Evolutionary conservation across 2,113 vertebrate genomes (phyloP), one percentile per base, ranked within the genome.

Genomic region (Etheostoma spectabile): DNA sequence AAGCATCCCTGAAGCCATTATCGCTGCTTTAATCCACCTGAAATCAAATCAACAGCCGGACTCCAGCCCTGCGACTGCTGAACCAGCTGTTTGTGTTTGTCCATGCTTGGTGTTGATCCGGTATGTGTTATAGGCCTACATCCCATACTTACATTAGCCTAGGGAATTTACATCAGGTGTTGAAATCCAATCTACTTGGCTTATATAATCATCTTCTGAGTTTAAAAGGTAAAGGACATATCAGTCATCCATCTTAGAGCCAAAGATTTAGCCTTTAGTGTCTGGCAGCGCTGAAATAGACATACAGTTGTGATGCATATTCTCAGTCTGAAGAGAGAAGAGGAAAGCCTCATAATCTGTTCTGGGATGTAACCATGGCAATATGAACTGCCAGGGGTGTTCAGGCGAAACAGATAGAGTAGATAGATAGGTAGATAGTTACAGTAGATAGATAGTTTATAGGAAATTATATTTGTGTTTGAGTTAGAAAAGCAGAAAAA

Each of bases 1-100:
- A 70, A 77, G 48, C 80, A 76, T 62, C 67, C 88, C 68, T 77
- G 53, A 88, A 84, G 82, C 80, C 85, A 83, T 89, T 85, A 88
- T 86, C 80, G 60, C 59, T 77, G 52, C 74, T 61, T 83, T 78
- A 79, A 74, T 87, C 62, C 42, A 67, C 15, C 12, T 60, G 49
- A 86, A 82, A 82, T 83, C 66, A 82, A 84, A 80, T 79, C 70
- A 75, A 76, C 57, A 48, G 59, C 48, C 24, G 42, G 5, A 52
- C 24, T 45, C 22, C 24, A 63, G 19, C 42, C n/a, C 4, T 53
- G 55, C 46, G 7, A 55, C 49, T 67, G 14, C 38, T 65, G 3
- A 22, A 62, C 45, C 60, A 53, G 10, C 15, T 5, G 1, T 1
- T 27, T 53, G 55, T 76, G 38, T 65, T 33, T 21, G 65, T 63